A percentile compares a stretch with the other conserved stretches of the same genome.
phyloP scores from a whole-genome alignment of 1,140 invertebrate genomes.

The Kradibia gibbosae region DNA sequence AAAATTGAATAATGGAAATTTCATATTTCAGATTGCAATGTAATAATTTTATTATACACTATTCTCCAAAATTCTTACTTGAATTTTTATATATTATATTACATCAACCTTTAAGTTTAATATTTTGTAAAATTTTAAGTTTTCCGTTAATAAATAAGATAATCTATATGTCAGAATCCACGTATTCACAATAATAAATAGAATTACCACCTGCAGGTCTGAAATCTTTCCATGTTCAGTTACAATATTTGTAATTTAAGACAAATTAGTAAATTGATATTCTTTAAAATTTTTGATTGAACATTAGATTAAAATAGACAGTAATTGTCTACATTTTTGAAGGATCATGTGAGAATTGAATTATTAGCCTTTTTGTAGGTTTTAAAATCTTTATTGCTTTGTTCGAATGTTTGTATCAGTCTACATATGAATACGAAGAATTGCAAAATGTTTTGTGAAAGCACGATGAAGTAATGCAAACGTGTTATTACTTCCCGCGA shows the following conservation, averaged over 20 bases:
- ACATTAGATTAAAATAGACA: not conserved
- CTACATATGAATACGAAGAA: not conserved
- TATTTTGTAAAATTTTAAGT: not conserved
- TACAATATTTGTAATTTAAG: not conserved
- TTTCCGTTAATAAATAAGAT: not conserved
- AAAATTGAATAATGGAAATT: no score
- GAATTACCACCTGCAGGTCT: not conserved
- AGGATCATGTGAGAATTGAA: not conserved
- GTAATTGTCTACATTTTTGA: not conserved
- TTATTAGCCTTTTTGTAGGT: not conserved
- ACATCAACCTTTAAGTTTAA: no score
- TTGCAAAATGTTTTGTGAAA: conserved; percentile 10
- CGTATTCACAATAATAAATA: not conserved
- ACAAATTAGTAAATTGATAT: not conserved
- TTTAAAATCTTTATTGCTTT: not conserved
- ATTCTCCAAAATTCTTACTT: no score
- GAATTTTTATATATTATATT: no score
- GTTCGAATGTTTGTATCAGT: not conserved
- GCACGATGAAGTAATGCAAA: not conserved
- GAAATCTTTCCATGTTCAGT: no score
- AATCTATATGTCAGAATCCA: not conserved
- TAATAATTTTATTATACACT: no score
- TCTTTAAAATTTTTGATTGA: not conserved
- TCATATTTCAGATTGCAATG: no score
- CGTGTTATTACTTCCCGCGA: not conserved